Evolutionary conservation across 2,113 vertebrate species (phyloP).

Genomic region (Mastomys natalensis): DNA sequence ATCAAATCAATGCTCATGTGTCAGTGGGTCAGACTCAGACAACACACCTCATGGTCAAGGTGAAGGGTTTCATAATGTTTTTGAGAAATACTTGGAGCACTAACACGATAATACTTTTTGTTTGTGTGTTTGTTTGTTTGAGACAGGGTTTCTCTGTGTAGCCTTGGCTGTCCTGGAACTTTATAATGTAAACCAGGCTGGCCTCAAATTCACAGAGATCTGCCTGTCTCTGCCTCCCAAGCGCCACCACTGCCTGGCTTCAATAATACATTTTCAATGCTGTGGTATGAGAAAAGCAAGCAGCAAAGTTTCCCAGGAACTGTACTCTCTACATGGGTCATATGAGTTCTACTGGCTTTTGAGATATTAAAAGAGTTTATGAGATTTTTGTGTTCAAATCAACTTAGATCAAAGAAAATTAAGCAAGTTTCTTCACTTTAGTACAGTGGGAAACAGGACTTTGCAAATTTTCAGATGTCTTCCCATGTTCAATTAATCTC

Average conservation of each 20-base stretch:
- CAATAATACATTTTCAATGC: neutral
- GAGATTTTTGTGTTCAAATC: conserved; percentile 19
- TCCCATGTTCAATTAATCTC: neutral
- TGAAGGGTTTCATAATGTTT: conserved; percentile 43
- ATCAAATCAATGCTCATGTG: neutral
- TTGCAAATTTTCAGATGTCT: neutral
- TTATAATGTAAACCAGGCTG: neutral
- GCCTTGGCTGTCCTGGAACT: neutral
- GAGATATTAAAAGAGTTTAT: conserved; percentile 5
- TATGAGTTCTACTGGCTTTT: conserved; percentile 17
- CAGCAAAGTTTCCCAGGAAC: neutral
- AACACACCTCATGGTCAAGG: neutral
- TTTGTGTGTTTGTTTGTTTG: neutral
- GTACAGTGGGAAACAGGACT: neutral
- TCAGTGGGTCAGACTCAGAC: neutral
- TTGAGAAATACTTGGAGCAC: conserved; percentile 43
- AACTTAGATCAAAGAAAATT: conserved; percentile 36
- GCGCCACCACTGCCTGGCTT: neutral
- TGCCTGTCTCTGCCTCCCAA: neutral
- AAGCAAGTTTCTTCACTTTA: conserved; percentile 46
- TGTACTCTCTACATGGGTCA: neutral
- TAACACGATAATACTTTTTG: neutral
- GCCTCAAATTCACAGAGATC: neutral
- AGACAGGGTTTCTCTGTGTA: neutral
- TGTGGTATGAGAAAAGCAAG: neutral